phyloP scores from a whole-genome alignment of 2,888 invertebrate species.

The Parnassius apollo region DNA sequence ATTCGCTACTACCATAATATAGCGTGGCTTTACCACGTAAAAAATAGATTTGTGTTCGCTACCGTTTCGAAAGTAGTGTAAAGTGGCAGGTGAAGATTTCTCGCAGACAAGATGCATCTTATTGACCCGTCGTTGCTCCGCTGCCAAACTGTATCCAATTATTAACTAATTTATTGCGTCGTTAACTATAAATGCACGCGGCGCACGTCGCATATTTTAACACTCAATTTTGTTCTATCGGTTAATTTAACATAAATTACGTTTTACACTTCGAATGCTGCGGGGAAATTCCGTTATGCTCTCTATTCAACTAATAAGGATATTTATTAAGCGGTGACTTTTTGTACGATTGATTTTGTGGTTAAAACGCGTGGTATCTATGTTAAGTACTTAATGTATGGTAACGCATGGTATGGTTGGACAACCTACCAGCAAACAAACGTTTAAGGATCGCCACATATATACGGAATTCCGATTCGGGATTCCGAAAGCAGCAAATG shows the following conservation, averaged over 20 bases:
- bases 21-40: too few relatives aligned
- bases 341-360: too few relatives aligned
- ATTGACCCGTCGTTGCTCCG: background rate
- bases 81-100: background rate
- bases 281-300: background rate
- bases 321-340: too few relatives aligned
- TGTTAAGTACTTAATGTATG: too few relatives aligned
- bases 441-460: too few relatives aligned
- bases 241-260: slow-evolving; percentile 5
- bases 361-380: too few relatives aligned
- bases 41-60: too few relatives aligned
- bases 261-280: background rate
- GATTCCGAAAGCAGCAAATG: too few relatives aligned
- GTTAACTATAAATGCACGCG: background rate
- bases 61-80: background rate
- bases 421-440: too few relatives aligned
- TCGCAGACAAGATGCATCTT: background rate
- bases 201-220: background rate
- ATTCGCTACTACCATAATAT: too few relatives aligned
- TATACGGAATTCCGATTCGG: too few relatives aligned
- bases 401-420: too few relatives aligned
- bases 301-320: background rate
- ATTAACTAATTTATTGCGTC: slow-evolving; percentile 4
- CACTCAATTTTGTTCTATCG: background rate
- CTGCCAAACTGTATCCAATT: background rate